Evolutionary conservation across 2,888 invertebrate genomes (phyloP).

Genomic region (Anthoptus insignis): DNA sequence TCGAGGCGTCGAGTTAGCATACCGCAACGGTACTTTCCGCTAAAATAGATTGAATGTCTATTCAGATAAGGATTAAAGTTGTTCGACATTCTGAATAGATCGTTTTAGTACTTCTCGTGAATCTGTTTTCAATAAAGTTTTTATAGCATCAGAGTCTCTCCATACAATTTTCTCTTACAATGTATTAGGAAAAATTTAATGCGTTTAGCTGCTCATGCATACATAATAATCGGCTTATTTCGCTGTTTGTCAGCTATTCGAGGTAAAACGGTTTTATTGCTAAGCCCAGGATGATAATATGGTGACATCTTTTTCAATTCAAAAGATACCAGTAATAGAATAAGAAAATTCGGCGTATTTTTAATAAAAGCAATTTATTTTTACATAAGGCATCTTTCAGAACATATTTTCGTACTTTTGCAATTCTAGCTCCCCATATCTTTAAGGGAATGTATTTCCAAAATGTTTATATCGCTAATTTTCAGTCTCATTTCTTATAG

Average conservation of each 20-base stretch:
- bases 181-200: conserved; percentile 1
- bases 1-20: neutral
- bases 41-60: conserved; percentile 25
- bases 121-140: conserved; percentile 30
- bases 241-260: conserved; percentile 1
- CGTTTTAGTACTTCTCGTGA: conserved; percentile 23
- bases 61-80: conserved; percentile 25
- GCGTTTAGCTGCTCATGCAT: neutral
- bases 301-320: neutral
- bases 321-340: neutral
- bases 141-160: conserved; percentile 12
- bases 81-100: conserved; percentile 16
- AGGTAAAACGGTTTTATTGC: neutral
- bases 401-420: too few species aligned
- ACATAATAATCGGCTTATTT: conserved; percentile 3
- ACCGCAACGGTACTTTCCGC: conserved; percentile 10
- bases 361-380: conserved; percentile 6
- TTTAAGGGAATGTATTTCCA: too few species aligned
- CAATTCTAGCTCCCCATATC: too few species aligned
- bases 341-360: neutral
- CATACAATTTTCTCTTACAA: conserved; percentile 6
- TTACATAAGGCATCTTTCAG: too few species aligned
- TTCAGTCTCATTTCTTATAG: too few species aligned
- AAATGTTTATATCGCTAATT: too few species aligned
- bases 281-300: neutral